Evolutionary conservation across 2,113 vertebrate species (phyloP).

Genomic region (Dipodomys merriami): DNA sequence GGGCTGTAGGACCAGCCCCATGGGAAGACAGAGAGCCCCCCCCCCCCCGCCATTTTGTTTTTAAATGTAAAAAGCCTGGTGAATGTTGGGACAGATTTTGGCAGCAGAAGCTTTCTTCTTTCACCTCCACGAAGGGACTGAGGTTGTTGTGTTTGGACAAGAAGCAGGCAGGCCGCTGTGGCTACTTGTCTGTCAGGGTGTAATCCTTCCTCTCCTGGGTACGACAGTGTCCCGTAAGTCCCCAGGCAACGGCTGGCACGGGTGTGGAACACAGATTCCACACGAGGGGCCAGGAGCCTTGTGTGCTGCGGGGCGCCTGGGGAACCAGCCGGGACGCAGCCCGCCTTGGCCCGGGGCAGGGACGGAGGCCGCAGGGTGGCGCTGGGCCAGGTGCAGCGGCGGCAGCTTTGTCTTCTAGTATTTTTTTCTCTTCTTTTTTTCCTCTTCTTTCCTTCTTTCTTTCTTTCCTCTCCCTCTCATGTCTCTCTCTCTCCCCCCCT

Average conservation of each 20-base stretch:
- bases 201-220: constrained; percentile 68
- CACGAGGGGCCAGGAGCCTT: not conserved
- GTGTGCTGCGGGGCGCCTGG: not conserved
- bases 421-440: not conserved
- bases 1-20: constrained; percentile 65
- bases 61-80: constrained; percentile 57
- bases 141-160: constrained; percentile 83
- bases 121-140: constrained; percentile 82
- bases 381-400: no score
- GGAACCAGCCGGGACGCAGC: not conserved
- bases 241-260: constrained; percentile 64
- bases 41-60: not conserved
- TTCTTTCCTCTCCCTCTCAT: not conserved
- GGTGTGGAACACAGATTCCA: constrained; percentile 21
- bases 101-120: constrained; percentile 78
- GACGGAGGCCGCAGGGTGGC: not conserved
- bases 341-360: not conserved
- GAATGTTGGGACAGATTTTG: constrained; percentile 82
- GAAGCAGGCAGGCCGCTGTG: constrained; percentile 82
- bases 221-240: constrained; percentile 60
- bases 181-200: constrained; percentile 79
- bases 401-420: no score
- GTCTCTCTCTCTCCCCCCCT: not conserved
- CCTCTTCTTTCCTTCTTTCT: not conserved
- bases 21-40: constrained; percentile 80